These are phyloP conservation scores for Bufo gargarizans DNA, from an alignment of 2,113 vertebrate genomes.

Conservation along the genomic window DNA sequence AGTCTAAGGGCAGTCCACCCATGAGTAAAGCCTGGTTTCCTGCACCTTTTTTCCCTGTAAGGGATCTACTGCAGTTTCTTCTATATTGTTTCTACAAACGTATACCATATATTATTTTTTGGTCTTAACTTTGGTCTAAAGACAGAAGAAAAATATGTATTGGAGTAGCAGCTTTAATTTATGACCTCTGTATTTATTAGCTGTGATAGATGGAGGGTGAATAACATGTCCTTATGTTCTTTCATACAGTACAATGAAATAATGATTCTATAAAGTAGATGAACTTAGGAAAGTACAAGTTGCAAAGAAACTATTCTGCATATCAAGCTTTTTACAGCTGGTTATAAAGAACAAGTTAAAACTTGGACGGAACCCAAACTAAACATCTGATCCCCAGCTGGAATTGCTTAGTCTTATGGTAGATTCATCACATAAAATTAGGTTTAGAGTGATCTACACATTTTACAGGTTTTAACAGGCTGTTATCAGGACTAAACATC, in stretches of 20 bases:
- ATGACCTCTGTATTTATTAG: constrained; percentile 25
- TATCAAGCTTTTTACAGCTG: constrained; percentile 52
- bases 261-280: constrained; percentile 17
- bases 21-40: too few species aligned
- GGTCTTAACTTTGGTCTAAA: not conserved
- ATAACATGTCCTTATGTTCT: constrained; percentile 15
- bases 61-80: not conserved
- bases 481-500: constrained; percentile 47
- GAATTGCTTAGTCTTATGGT: constrained; percentile 37
- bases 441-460: constrained; percentile 26
- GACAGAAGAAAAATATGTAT: not conserved
- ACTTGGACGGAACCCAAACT: constrained; percentile 41
- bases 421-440: constrained; percentile 38
- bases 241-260: not conserved
- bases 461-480: constrained; percentile 46
- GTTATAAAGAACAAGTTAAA: constrained; percentile 50
- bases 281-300: constrained; percentile 31
- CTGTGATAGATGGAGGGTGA: not conserved
- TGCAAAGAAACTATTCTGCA: constrained; percentile 35
- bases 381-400: constrained; percentile 51
- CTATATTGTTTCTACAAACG: not conserved
- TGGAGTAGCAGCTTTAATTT: not conserved
- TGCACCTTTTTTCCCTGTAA: not conserved
- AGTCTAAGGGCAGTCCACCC: too few species aligned
- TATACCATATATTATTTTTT: not conserved